Percentiles rank a stretch among this genome's conserved stretches.
phyloP scores from a whole-genome alignment of 64 coral and sea anemone species.

The Acropora yongei region DNA sequence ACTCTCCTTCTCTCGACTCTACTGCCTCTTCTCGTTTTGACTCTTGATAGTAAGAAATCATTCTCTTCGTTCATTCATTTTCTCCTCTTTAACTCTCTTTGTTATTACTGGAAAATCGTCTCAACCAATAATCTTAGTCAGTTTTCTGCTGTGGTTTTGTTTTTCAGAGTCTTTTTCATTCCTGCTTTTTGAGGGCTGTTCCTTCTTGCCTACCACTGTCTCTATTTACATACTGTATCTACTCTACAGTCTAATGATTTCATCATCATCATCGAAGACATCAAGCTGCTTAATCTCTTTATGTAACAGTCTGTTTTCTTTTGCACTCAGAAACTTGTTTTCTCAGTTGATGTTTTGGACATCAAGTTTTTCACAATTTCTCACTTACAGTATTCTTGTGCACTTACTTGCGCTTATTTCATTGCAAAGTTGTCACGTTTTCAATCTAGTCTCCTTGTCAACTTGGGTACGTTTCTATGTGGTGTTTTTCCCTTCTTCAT shows the following conservation, averaged over 20 bases:
- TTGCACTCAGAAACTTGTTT: too few relatives aligned
- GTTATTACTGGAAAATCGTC: too few relatives aligned
- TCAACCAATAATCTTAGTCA: background rate
- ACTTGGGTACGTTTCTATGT: too few relatives aligned
- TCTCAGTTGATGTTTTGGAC: too few relatives aligned
- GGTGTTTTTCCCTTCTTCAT: too few relatives aligned
- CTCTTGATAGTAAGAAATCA: constrained; percentile 11
- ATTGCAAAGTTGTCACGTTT: too few relatives aligned
- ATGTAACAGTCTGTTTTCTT: background rate
- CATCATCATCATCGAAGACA: background rate
- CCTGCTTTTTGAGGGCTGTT: background rate
- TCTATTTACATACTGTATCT: background rate
- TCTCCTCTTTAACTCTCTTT: background rate
- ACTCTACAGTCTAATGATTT: background rate
- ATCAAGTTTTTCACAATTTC: too few relatives aligned
- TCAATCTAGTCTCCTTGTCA: too few relatives aligned
- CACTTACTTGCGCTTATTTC: too few relatives aligned
- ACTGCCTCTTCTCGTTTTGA: background rate
- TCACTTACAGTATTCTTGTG: too few relatives aligned
- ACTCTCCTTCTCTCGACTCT: background rate
- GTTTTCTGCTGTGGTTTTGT: background rate
- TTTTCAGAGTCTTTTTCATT: background rate
- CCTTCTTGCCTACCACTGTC: background rate
- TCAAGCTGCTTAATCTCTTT: background rate
- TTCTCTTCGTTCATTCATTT: background rate